These are phyloP conservation scores for Amphiprion percula DNA, from an alignment of 2,113 vertebrate species.

Conservation along the genomic window DNA sequence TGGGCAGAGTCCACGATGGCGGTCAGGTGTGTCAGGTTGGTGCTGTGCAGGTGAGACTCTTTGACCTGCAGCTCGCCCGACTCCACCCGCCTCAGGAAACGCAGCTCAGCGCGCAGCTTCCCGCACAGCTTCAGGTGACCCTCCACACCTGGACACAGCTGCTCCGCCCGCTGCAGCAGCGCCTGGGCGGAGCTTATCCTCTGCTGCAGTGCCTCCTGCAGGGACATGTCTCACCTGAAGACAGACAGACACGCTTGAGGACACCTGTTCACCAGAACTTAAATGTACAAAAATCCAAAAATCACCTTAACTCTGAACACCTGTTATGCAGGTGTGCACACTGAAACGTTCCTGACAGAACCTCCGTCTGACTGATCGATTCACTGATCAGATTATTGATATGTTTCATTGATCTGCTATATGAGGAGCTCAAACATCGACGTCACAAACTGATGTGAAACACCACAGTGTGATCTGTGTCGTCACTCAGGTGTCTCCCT, in stretches of 20 bases:
- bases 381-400: too few species aligned
- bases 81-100: slow-evolving; percentile 92
- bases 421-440: too few species aligned
- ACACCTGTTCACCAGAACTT: too few species aligned
- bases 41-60: slow-evolving; percentile 95
- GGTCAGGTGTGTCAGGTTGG: slow-evolving; percentile 94
- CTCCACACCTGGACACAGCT: slow-evolving; percentile 88
- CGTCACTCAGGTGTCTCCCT: too few species aligned
- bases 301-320: too few species aligned
- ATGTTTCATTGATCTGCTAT: too few species aligned
- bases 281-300: too few species aligned
- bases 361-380: too few species aligned
- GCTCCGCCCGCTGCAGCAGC: slow-evolving; percentile 89
- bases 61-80: slow-evolving; percentile 90
- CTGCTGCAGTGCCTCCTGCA: slow-evolving; percentile 87
- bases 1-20: slow-evolving; percentile 92
- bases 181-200: slow-evolving; percentile 89
- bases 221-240: slow-evolving; percentile 89
- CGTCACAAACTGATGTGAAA: too few species aligned
- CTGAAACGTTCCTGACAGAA: too few species aligned
- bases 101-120: slow-evolving; percentile 93
- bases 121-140: slow-evolving; percentile 92
- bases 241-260: neutral
- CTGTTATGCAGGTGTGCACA: too few species aligned
- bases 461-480: too few species aligned